Percentiles rank a stretch among this genome's conserved stretches.
These are phyloP conservation scores for Atlantisia rogersi DNA, from an alignment of 2,113 vertebrate species.

Conservation along the genomic window DNA sequence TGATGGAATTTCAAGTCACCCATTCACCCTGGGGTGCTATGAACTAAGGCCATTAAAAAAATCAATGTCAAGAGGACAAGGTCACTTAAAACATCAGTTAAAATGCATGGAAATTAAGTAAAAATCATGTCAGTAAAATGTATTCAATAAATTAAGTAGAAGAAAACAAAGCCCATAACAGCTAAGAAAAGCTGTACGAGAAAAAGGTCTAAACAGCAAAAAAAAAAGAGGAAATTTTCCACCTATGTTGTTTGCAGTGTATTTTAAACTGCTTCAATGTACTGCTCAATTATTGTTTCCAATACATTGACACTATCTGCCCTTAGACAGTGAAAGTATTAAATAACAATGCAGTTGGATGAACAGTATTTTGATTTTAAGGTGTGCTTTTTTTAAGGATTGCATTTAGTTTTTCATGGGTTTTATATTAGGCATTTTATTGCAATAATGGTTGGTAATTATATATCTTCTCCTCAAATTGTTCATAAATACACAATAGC, in stretches of 20 bases:
- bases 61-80: background rate
- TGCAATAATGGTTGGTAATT: background rate
- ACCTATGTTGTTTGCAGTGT: background rate
- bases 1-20: background rate
- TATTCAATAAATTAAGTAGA: background rate
- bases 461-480: conserved; percentile 13
- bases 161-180: background rate
- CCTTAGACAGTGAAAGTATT: background rate
- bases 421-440: background rate
- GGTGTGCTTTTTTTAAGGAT: background rate
- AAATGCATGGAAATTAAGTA: background rate
- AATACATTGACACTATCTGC: background rate
- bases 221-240: background rate
- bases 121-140: background rate
- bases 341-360: background rate
- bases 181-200: background rate
- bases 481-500: conserved; percentile 20
- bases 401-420: background rate
- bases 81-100: background rate
- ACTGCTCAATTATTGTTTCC: background rate
- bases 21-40: background rate
- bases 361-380: background rate
- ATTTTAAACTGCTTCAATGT: background rate
- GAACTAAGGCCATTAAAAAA: background rate
- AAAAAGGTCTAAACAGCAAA: background rate